A percentile compares a stretch with the other conserved stretches of the same genome.
phyloP scores from a whole-genome alignment of 2,888 invertebrate species.

The Bruchidius siliquastri region DNA sequence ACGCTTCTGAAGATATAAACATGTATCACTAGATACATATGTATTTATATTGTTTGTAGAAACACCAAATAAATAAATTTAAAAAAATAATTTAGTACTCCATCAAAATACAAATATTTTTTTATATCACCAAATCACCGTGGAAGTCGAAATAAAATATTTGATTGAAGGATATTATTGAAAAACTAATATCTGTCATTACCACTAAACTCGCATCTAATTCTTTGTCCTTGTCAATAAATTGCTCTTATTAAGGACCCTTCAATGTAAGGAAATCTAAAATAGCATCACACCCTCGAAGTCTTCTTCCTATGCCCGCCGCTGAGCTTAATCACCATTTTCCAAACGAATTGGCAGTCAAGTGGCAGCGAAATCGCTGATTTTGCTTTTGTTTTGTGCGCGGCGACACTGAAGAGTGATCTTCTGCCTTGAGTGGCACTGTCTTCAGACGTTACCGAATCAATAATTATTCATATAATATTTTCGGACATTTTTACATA shows the following conservation, averaged over 20 bases:
- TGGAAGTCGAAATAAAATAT: too few relatives aligned
- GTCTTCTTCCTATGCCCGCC: background rate
- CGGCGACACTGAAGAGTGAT: constrained; percentile 24
- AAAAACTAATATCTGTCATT: too few relatives aligned
- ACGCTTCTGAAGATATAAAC: too few relatives aligned
- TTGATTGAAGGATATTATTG: too few relatives aligned
- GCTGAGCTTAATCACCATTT: constrained; percentile 20
- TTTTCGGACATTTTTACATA: background rate
- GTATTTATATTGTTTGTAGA: too few relatives aligned
- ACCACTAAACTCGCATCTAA: background rate
- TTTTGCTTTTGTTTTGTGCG: constrained; percentile 36
- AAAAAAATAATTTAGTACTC: too few relatives aligned
- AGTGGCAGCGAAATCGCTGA: constrained; percentile 30
- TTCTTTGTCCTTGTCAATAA: background rate
- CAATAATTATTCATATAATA: constrained; percentile 21
- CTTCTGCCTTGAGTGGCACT: constrained; percentile 24
- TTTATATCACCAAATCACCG: too few relatives aligned
- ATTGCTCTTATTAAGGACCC: background rate
- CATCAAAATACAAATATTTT: too few relatives aligned
- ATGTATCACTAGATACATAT: too few relatives aligned
- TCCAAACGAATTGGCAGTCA: constrained; percentile 30
- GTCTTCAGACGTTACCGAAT: constrained; percentile 19
- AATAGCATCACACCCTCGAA: background rate
- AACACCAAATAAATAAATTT: too few relatives aligned
- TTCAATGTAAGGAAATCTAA: background rate